phyloP scores from a whole-genome alignment of 2,113 vertebrate genomes.

The Myiagra hebetior region DNA sequence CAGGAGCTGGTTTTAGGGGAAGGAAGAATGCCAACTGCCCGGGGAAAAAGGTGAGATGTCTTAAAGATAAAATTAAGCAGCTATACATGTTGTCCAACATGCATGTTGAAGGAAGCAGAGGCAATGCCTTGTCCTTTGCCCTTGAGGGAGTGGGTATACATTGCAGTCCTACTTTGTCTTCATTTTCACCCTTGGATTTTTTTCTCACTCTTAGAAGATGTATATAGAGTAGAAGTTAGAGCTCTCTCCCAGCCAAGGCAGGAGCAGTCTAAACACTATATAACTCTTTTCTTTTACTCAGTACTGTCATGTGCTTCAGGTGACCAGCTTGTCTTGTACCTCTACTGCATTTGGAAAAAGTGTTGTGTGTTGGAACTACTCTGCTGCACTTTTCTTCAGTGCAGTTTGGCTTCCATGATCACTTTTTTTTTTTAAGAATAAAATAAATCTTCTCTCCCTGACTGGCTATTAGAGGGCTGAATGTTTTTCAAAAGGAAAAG shows the following conservation, averaged over 20 bases:
- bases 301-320: background rate
- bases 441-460: constrained; percentile 9
- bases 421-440: background rate
- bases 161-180: background rate
- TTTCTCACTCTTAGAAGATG: background rate
- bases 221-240: background rate
- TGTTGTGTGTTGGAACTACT: background rate
- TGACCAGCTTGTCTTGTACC: background rate
- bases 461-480: constrained; percentile 29
- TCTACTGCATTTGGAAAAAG: background rate
- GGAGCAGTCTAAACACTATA: background rate
- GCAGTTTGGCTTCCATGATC: background rate
- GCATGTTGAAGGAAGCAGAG: background rate
- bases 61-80: background rate
- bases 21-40: background rate
- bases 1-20: background rate
- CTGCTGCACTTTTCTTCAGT: background rate
- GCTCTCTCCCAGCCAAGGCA: background rate
- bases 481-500: constrained; percentile 26
- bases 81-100: background rate
- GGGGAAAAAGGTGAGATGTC: background rate
- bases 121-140: background rate
- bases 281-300: background rate
- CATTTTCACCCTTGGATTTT: background rate
- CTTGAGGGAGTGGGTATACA: background rate